Base-by-base conservation (phyloP, 2,888 invertebrate species). In the Clunio marinus region DNA sequence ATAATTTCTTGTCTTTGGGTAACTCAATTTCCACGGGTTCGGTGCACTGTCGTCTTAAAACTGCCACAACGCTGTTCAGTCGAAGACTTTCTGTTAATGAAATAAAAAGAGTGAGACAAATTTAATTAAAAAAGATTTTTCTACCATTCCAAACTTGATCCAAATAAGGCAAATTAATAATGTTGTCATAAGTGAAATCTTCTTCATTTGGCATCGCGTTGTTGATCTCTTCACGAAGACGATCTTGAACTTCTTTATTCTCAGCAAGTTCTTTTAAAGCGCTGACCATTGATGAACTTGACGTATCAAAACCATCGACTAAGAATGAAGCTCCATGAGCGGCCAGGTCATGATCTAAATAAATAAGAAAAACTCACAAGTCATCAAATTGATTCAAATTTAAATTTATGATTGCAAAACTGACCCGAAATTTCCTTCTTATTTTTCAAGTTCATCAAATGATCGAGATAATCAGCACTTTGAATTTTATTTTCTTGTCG, bases 81-180 rank as follows among this genome's bases (percentile, higher is more conserved):
- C 71, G 70, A 1, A 71, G 59, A 10, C 57, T 63, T 67, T 71
- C 70, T 70, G 32, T 25, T 8, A 65, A 58, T 13, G 25, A 51
- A 45, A n/a, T 4, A 7, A 7, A 32, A 32, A 32, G 3, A 46
- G 10, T 4, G 46, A 46, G 46, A 46, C 17, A 46, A 2, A 17
- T 13, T 24, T 51, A 13, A 24, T 51, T 51, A 41, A 41, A 41
- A 41, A n/a, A n/a, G n/a, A n/a, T n/a, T 5, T 4, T 20, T 69
- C 69, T 62, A 75, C 75, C 75, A 69, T 72, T 70, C 20, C 75
- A 68, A 41, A 74, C 72, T 70, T 75, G 74, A 57, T 76, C 74
- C 63, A 76, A 72, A 70, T 76, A 77, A 3, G 73, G 73, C 25
- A 76, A 70, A 2, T 71, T 71, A 4, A 70, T 70, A 1, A 76